Conservation (phyloP, 2,797 vertebrate genomes). For the Sylvia borin region DNA sequence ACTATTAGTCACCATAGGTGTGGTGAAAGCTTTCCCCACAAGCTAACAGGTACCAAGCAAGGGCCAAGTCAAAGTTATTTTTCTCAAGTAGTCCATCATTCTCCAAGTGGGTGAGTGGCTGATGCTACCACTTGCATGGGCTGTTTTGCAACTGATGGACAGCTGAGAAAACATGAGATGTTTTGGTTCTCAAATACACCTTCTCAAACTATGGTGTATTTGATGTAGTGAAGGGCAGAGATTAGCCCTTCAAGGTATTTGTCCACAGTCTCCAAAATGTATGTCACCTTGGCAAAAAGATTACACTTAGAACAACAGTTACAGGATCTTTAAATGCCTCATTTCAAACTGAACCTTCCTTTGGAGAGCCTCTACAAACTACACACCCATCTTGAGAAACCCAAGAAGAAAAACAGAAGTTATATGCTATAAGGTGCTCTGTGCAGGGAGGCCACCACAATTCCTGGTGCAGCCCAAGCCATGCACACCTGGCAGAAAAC, state of each 20-base stretch:
- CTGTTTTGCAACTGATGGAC: not conserved
- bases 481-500: not conserved
- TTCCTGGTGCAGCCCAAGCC: not conserved
- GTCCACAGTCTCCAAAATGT: not conserved
- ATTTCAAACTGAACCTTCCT: not conserved
- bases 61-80: not conserved
- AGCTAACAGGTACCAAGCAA: not conserved
- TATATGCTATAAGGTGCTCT: rapidly evolving
- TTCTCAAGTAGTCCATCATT: not conserved
- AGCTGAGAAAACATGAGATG: not conserved
- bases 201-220: not conserved
- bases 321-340: not conserved
- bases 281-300: not conserved
- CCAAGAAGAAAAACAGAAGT: not conserved
- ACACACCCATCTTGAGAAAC: rapidly evolving
- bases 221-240: not conserved
- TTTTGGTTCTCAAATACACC: not conserved
- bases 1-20: not conserved
- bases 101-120: not conserved
- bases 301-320: not conserved
- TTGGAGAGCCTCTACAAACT: not conserved
- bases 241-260: not conserved
- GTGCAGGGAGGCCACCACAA: not conserved
- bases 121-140: not conserved
- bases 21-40: not conserved